These are phyloP conservation scores for Sarcophaga peregrina DNA, from an alignment of 1,140 invertebrate genomes.

Conservation along the genomic window DNA sequence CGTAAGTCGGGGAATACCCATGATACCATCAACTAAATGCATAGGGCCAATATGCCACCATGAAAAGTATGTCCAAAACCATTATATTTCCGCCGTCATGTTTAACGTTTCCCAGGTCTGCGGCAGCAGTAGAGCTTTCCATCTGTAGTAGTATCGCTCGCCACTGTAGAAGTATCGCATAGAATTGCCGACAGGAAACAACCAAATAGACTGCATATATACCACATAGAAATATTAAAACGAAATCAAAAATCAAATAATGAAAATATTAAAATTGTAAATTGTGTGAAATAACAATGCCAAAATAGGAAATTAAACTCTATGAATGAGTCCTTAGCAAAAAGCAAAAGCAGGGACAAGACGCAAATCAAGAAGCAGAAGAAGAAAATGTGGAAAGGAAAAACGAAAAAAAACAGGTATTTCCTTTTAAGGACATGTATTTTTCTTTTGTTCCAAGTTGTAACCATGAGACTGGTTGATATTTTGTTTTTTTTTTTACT, in stretches of 20 bases:
- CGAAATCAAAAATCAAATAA: not conserved
- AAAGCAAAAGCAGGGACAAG: not conserved
- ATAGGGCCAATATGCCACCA: too few relatives aligned
- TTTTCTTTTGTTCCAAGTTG: not conserved
- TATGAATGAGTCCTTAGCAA: too few relatives aligned
- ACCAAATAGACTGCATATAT: not conserved
- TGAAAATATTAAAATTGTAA: not conserved
- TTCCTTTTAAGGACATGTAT: conserved; percentile 12
- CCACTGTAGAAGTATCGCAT: not conserved
- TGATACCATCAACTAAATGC: too few relatives aligned
- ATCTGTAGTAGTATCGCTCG: too few relatives aligned
- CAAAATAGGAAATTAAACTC: conserved; percentile 13
- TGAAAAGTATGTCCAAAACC: too few relatives aligned
- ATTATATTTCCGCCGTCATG: too few relatives aligned
- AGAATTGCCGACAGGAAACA: not conserved
- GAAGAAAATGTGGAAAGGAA: not conserved
- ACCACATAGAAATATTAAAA: too few relatives aligned
- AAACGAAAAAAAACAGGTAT: not conserved
- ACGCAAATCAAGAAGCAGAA: not conserved
- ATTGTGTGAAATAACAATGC: not conserved
- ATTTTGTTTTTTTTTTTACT: too few relatives aligned
- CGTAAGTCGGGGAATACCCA: too few relatives aligned
- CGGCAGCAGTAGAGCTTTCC: too few relatives aligned
- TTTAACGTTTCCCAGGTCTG: too few relatives aligned
- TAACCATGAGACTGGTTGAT: too few relatives aligned